Evolutionary conservation across 2,797 vertebrate species (phyloP).

Genomic region (Clarias laeviceps): DNA sequence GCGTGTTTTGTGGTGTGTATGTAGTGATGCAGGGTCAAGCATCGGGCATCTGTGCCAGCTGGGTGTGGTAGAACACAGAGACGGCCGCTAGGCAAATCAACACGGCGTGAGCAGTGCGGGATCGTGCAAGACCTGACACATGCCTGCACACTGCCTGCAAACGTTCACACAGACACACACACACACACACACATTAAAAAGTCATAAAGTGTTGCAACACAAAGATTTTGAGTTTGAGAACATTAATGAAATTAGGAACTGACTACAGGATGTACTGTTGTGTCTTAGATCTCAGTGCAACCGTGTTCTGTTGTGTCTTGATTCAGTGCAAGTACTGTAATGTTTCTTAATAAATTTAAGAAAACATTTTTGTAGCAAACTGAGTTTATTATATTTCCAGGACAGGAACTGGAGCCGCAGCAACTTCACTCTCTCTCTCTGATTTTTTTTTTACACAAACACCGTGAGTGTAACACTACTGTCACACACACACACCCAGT

Average conservation of each 20-base stretch:
- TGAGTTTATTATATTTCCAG: no score
- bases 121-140: conserved; percentile 59
- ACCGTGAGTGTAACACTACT: no score
- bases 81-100: conserved; percentile 67
- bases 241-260: background rate
- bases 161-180: conserved; percentile 52
- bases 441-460: no score
- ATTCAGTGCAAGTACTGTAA: background rate
- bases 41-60: conserved; percentile 56
- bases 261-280: background rate
- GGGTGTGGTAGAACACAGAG: conserved; percentile 62
- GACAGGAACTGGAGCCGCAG: no score
- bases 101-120: conserved; percentile 66
- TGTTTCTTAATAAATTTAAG: no score
- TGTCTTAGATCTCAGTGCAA: background rate
- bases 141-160: conserved; percentile 68
- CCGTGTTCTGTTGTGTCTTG: no score
- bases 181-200: conserved; percentile 35
- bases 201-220: conserved; percentile 3
- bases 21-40: conserved; percentile 13
- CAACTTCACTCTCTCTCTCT: no score
- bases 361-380: no score
- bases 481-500: no score
- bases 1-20: conserved; percentile 19
- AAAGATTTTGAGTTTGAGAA: background rate